Evolutionary conservation across 2,113 vertebrate genomes (phyloP).

Genomic region (Leptobrachium leishanense): DNA sequence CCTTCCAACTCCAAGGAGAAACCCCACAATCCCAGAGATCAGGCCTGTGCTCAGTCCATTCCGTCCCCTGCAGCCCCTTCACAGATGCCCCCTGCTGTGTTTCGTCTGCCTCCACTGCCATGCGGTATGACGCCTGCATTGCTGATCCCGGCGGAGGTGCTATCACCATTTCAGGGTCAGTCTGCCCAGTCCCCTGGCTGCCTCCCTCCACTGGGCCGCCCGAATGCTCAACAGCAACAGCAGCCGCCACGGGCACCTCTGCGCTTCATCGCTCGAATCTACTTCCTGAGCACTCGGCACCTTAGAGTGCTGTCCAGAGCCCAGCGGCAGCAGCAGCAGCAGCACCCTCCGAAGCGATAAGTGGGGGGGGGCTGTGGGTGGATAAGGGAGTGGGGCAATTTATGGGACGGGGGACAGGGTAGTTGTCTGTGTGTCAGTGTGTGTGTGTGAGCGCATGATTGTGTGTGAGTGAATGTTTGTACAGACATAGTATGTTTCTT

Average conservation of each 20-base stretch:
- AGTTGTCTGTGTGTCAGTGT: constrained; percentile 44
- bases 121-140: constrained; percentile 44
- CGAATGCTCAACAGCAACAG: constrained; percentile 42
- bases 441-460: constrained; percentile 30
- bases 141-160: constrained; percentile 45
- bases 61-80: constrained; percentile 45
- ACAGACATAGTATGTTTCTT: constrained; percentile 24
- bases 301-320: constrained; percentile 49
- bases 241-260: constrained; percentile 45
- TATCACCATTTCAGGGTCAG: constrained; percentile 45
- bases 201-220: constrained; percentile 31
- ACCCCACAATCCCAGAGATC: constrained; percentile 47
- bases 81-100: constrained; percentile 48
- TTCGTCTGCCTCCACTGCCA: constrained; percentile 47
- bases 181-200: constrained; percentile 45
- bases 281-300: constrained; percentile 50
- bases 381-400: constrained; percentile 47
- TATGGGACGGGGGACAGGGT: constrained; percentile 51
- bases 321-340: constrained; percentile 47
- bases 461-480: constrained; percentile 18
- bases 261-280: constrained; percentile 47
- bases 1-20: constrained; percentile 47
- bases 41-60: constrained; percentile 44
- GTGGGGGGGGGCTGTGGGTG: constrained; percentile 30
- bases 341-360: constrained; percentile 50